These are phyloP conservation scores for Colinus virginianus DNA, from an alignment of 2,113 vertebrate genomes.

Conservation along the genomic window DNA sequence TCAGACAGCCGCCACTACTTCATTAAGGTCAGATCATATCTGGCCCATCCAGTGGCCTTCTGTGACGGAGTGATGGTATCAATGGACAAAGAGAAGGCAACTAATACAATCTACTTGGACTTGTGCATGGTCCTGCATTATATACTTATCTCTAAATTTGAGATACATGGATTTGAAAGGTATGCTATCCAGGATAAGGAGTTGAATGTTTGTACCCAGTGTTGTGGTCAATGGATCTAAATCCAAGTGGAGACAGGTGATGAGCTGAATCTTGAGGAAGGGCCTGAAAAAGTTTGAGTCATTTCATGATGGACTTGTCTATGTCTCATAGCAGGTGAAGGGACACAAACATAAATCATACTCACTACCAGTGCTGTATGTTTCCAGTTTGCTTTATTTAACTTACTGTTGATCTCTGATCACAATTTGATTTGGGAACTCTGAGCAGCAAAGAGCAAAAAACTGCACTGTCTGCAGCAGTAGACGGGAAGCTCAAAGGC, in stretches of 20 bases:
- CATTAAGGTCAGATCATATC: not conserved
- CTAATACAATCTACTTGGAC: too few species aligned
- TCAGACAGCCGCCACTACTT: not conserved
- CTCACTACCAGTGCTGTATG: not conserved
- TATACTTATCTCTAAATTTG: not conserved
- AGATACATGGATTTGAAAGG: not conserved
- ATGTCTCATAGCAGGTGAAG: not conserved
- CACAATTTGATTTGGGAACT: not conserved
- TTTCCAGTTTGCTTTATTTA: not conserved
- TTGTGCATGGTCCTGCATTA: not conserved
- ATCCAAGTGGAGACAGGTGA: not conserved
- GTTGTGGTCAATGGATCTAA: not conserved
- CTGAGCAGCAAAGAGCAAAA: not conserved
- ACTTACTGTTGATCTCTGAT: not conserved
- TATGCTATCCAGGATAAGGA: not conserved
- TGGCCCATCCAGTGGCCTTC: not conserved
- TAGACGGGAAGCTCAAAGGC: not conserved
- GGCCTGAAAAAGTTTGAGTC: not conserved
- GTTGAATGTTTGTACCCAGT: not conserved
- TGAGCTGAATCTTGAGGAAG: not conserved
- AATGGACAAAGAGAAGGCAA: too few species aligned
- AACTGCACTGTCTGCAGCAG: not conserved
- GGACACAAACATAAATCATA: not conserved
- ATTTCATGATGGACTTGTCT: not conserved
- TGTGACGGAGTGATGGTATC: too few species aligned